phyloP scores from a whole-genome alignment of 2,888 invertebrate genomes.

The Conops quadrifasciatus region DNA sequence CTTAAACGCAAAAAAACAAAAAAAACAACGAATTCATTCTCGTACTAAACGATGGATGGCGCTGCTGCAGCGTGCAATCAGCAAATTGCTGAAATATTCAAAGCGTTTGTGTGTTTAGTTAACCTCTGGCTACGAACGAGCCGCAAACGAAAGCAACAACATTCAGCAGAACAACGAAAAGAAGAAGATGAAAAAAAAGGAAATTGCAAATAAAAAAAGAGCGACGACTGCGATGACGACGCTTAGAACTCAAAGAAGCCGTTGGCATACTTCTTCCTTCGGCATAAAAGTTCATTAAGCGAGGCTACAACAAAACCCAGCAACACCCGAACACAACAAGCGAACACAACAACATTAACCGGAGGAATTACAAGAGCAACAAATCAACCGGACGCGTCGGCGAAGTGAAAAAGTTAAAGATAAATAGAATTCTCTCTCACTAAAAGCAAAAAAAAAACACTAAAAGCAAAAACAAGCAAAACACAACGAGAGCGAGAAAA shows the following conservation, averaged over 20 bases:
- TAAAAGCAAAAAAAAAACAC: neutral
- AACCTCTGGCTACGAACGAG: conserved; percentile 15
- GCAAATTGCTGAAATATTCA: conserved; percentile 20
- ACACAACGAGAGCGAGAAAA: neutral
- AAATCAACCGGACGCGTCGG: neutral
- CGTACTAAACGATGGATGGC: neutral
- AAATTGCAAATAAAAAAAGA: no score
- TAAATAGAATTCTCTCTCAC: conserved; percentile 25
- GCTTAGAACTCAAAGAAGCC: no score
- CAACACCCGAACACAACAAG: neutral
- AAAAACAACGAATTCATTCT: no score
- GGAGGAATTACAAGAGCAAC: neutral
- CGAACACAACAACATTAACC: no score
- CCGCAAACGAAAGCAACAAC: conserved; percentile 20
- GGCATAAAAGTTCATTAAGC: no score
- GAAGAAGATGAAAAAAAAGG: no score
- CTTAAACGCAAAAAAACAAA: no score
- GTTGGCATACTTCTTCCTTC: no score
- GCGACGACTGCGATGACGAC: no score
- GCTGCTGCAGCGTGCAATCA: conserved; percentile 27
- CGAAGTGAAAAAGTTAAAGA: conserved; percentile 30
- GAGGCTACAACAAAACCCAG: conserved; percentile 11
- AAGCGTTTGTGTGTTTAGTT: conserved; percentile 17
- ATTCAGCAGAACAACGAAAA: no score
- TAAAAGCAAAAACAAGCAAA: neutral